phyloP scores from a whole-genome alignment of 1,140 invertebrate species.

The Drosophila bifasciata region DNA sequence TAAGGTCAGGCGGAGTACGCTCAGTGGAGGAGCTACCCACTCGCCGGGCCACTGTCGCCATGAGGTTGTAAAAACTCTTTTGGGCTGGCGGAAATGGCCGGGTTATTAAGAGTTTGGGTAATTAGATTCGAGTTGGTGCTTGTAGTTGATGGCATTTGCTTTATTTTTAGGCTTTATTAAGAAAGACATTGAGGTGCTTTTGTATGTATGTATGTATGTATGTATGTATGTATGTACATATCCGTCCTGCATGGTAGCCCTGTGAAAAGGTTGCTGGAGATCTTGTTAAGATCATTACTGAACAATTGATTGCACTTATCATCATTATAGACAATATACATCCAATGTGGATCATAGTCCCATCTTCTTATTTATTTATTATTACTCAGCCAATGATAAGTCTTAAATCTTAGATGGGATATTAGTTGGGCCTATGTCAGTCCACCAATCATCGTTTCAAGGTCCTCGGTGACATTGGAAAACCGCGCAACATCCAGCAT shows the following conservation, averaged over 20 bases:
- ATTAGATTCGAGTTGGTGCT: conserved; percentile 27
- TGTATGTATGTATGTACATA: too few species aligned
- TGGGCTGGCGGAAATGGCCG: conserved; percentile 47
- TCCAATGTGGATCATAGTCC: too few species aligned
- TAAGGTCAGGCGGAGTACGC: conserved; percentile 25
- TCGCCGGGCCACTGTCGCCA: not conserved
- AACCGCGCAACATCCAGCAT: conserved; percentile 36
- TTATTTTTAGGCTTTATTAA: not conserved
- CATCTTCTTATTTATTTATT: too few species aligned
- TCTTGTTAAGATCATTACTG: too few species aligned
- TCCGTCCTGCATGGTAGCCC: not conserved
- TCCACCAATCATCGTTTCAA: conserved; percentile 39
- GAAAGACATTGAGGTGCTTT: conserved; percentile 8
- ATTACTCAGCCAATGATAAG: too few species aligned
- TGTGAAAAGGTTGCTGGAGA: not conserved
- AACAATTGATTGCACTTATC: too few species aligned
- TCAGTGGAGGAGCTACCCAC: conserved; percentile 1
- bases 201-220: too few species aligned
- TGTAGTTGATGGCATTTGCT: not conserved
- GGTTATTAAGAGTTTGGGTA: conserved; percentile 21
- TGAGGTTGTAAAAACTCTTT: conserved; percentile 10
- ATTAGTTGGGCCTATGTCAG: conserved; percentile 9
- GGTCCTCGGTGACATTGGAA: conserved; percentile 36
- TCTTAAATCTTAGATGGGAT: not conserved
- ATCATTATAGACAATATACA: too few species aligned